phyloP scores from a whole-genome alignment of 2,888 invertebrate genomes.

The Lypha dubia region DNA sequence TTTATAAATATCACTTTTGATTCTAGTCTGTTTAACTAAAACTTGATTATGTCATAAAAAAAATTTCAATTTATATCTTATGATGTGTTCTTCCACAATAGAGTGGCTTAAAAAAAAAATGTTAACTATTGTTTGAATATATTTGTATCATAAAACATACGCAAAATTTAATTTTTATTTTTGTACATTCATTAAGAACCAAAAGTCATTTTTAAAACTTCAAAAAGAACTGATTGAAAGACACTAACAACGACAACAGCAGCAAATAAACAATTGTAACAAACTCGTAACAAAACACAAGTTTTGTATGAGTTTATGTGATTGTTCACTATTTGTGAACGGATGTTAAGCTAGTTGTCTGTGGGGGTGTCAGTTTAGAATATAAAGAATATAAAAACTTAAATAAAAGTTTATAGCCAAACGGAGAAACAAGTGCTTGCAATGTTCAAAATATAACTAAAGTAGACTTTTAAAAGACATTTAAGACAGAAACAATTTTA shows the following conservation, averaged over 20 bases:
- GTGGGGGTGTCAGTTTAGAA: slow-evolving; percentile 52
- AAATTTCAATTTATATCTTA: no score
- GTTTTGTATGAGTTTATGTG: background rate
- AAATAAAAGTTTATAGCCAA: slow-evolving; percentile 49
- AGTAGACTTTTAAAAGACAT: slow-evolving; percentile 60
- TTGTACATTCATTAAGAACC: background rate
- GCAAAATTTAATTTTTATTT: no score
- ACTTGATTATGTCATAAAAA: no score
- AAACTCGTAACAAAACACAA: slow-evolving; percentile 8
- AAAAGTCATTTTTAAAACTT: background rate
- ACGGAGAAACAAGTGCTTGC: slow-evolving; percentile 50
- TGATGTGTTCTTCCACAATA: no score
- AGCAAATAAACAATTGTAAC: slow-evolving; percentile 7
- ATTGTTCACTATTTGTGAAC: background rate
- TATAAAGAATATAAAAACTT: background rate
- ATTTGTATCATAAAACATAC: no score
- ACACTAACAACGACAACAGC: background rate
- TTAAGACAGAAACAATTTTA: slow-evolving; percentile 62
- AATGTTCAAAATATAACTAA: background rate
- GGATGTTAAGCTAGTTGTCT: slow-evolving; percentile 39
- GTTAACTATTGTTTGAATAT: no score
- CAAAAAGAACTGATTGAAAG: background rate
- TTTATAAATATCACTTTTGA: no score
- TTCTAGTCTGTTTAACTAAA: no score
- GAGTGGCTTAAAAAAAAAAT: no score